Evolutionary conservation across 1,140 invertebrate genomes (phyloP).

Genomic region (Condylostylus longicornis): DNA sequence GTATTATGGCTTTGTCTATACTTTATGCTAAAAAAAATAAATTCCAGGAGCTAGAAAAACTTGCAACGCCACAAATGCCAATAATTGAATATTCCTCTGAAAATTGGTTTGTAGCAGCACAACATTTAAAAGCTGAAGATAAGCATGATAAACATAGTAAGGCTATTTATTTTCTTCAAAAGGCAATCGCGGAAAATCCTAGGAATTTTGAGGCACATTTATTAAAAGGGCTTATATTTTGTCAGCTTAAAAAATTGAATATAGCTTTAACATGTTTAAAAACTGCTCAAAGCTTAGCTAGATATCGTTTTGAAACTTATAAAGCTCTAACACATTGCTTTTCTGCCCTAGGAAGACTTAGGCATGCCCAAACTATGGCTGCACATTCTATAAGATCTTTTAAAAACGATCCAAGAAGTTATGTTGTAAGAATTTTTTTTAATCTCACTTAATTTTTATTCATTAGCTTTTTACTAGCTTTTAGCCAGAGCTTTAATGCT

Average conservation of each 20-base stretch:
- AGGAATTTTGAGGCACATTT: slow-evolving; percentile 53
- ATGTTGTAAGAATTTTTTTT: slow-evolving; percentile 11
- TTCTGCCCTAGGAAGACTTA: slow-evolving; percentile 14
- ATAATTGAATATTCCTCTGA: slow-evolving; percentile 37
- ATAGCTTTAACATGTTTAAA: slow-evolving; percentile 52
- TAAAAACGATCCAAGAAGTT: slow-evolving; percentile 18
- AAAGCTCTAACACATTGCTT: slow-evolving; percentile 22
- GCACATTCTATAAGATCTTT: slow-evolving; percentile 17
- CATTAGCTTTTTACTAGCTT: slow-evolving; percentile 10
- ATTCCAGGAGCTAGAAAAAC: slow-evolving; percentile 34
- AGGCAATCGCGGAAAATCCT: slow-evolving; percentile 36
- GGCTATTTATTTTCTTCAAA: slow-evolving; percentile 44
- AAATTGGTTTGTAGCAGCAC: slow-evolving; percentile 48
- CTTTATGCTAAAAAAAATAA: slow-evolving; percentile 35
- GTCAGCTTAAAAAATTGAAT: slow-evolving; percentile 48
- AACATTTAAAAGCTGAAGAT: slow-evolving; percentile 41
- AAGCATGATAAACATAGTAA: slow-evolving; percentile 38
- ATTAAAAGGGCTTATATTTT: slow-evolving; percentile 48
- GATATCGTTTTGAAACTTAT: slow-evolving; percentile 32
- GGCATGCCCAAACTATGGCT: slow-evolving; percentile 23
- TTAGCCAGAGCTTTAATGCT: slow-evolving; percentile 18
- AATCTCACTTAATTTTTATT: not conserved
- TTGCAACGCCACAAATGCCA: slow-evolving; percentile 30
- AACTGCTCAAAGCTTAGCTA: slow-evolving; percentile 44
- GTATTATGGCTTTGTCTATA: slow-evolving; percentile 34